Evolutionary conservation across 2,113 vertebrate genomes (phyloP).

Genomic region (Fregata magnificens): DNA sequence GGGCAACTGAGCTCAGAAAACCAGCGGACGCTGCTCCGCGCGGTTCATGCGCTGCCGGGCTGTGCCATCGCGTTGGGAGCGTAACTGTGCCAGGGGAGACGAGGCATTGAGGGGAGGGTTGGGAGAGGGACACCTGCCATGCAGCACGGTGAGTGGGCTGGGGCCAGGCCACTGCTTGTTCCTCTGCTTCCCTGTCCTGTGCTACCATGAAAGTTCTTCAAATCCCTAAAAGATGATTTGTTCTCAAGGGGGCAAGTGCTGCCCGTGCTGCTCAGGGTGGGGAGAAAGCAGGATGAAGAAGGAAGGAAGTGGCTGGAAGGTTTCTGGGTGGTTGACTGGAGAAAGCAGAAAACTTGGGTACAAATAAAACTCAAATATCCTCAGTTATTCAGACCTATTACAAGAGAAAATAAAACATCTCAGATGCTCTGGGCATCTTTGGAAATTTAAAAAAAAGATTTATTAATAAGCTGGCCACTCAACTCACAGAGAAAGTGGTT

Average conservation of each 20-base stretch:
- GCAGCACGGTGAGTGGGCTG: not conserved
- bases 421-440: not conserved
- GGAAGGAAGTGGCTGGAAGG: not conserved
- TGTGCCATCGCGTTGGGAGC: fast-evolving
- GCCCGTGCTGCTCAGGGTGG: not conserved
- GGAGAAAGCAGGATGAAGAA: not conserved
- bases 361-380: not conserved
- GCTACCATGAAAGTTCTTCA: not conserved
- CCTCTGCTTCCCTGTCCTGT: not conserved
- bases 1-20: fast-evolving
- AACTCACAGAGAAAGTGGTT: not conserved
- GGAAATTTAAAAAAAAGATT: not conserved
- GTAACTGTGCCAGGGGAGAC: fast-evolving
- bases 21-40: fast-evolving
- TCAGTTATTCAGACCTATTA: not conserved
- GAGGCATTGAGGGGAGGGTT: not conserved
- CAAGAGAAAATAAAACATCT: not conserved
- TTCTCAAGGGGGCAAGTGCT: not conserved
- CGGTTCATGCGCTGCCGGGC: fast-evolving
- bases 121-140: not conserved
- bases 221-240: not conserved
- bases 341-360: not conserved
- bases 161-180: not conserved
- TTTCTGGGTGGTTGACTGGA: not conserved
- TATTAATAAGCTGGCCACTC: not conserved